Evolutionary conservation across 2,888 invertebrate species (phyloP), one percentile per base, ranked within the genome.

Genomic region (Tetragonula carbonaria): DNA sequence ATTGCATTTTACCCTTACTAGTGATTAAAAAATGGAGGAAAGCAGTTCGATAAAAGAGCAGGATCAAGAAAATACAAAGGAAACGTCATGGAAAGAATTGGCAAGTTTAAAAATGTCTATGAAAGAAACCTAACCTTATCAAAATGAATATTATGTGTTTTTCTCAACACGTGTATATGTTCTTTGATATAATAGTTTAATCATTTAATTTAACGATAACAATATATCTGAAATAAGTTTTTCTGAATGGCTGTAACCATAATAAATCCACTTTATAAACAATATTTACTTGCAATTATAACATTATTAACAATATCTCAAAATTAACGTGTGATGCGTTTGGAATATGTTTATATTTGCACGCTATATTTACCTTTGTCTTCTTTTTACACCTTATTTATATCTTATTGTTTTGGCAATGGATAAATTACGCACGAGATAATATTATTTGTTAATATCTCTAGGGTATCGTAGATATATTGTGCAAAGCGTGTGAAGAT

Each of bases 401-500:
- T 62, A 28, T 18, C 28, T 62, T 62, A 62, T 23, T n/a, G 2
- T 14, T 59, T 59, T 50, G 21, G 14, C 6, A 50, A 21, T 62
- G 1, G 23, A 62, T 55, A 8, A 53, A 11, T 18, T 67, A 57
- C 16, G 51, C 45, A 45, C 8, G 50, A 62, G 11, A 53, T 82
- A 63, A 63, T 70, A 57, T 53, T 23, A 79, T 59, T 70, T 62
- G 13, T 67, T 28, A 53, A 68, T 66, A 5, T 75, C 74, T 74
- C 82, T 92, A 98, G 99, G 99, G 99, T 50, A 95, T 99, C 21
- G 97, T 97, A 13, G 99, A 99, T 89, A 97, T 97, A 0, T 95
- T 99, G 59, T 98, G 98, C 92, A 97, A 98, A 95, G 98, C 99
- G 0, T 99, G 99, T 94, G 96, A 96, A 89, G 97, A 97, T 87